Base-by-base conservation (phyloP, 2,113 vertebrate genomes). In the Collichthys lucidus region DNA sequence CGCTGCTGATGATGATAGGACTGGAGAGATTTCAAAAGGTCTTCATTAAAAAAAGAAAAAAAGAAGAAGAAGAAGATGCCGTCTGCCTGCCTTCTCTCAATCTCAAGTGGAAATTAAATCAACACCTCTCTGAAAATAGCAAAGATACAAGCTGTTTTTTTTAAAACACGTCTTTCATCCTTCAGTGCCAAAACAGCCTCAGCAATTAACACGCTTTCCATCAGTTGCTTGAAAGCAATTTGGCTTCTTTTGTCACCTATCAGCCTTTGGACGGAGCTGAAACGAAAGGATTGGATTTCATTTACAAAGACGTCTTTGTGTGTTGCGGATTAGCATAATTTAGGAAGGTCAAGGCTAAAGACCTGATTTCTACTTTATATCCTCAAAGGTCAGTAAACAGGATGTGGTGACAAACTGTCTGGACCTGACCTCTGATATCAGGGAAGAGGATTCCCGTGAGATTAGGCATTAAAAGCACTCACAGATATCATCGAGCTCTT, bases 191-290 rank as follows among this genome's bases (percentile, higher is more conserved):
- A 72, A 79, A 77, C 64, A 73, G 84, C 57, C 82, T 49, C 22
- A 56, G 70, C 70, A 81, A 89, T 88, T 86, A 88, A 70, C 79
- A 81, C 31, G 46, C 76, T 85, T 80, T 46, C 75, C 82, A 29
- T 86, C 85, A 82, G 15, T 24, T 31, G 53, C 75, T 69, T 87
- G 46, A 53, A 78, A 74, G 17, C 73, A 3, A 53, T 78, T 89
- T 66, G 11, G 67, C 57, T 35, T 35, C 77, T 44, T 87, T 87
- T 80, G 80, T 86, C 77, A 68, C 42, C 5, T 72, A 66, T 81
- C 71, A 73, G 59, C 60, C 63, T 50, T 70, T 72, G 56, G 42
- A 73, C 20, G 24, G 61, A 61, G 57, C 52, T 59, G 70, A 78
- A 74, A 83, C 44, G 16, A 91, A 86, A 81, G 65, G 65, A 79